Base-by-base conservation (phyloP, 2,113 vertebrate genomes). In the Xerus inauris region DNA sequence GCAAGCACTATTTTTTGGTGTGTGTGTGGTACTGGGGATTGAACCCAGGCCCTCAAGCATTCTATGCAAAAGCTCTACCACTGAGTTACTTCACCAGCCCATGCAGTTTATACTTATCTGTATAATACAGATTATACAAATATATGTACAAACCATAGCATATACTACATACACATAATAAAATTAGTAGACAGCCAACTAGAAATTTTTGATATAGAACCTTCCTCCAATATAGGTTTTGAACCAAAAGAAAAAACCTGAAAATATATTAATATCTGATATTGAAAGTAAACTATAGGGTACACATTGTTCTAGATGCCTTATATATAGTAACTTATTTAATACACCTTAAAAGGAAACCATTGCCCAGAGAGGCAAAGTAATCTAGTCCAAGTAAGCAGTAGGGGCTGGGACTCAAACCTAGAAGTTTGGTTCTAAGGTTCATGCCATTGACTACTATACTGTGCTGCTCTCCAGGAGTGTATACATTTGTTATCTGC, bases 121-220 rank as follows among this genome's bases (percentile, higher is more conserved):
- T 57, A 54, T 87, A 64, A 59, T 72, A 94, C 62, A 62, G 20
- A 76, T 94, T 24, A 83, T 32, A 64, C 2, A 64, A 40, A 45
- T 24, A 30, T 47, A 40, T 59, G 9, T 64, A 45, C 45, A 69
- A 87, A 67, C 3, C 62, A 75, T 19, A 75, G 35, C 40, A 16
- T 59, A n/a, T 54, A 67, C 57, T 73, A 88, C 94, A 75, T 79
- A 96, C 6, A 89, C 49, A 14, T 57, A 75, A 84, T 75, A 81
- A 28, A 80, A 87, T 73, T 65, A 71, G n/a, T 65, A 91, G 54
- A 49, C 10, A 71, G 38, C 38, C 19, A 86, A 40, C 40, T 35
- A 91, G 35, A 94, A 73, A n/a, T 83, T 54, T 95, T 84, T 96
- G 30, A 91, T 75, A 42, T 76, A 54, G 47, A 76, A 5, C 1